Percentiles rank a stretch among this genome's conserved stretches.
Evolutionary conservation across 2,113 vertebrate species (phyloP).

Genomic region (Phylloscopus trochiloides): DNA sequence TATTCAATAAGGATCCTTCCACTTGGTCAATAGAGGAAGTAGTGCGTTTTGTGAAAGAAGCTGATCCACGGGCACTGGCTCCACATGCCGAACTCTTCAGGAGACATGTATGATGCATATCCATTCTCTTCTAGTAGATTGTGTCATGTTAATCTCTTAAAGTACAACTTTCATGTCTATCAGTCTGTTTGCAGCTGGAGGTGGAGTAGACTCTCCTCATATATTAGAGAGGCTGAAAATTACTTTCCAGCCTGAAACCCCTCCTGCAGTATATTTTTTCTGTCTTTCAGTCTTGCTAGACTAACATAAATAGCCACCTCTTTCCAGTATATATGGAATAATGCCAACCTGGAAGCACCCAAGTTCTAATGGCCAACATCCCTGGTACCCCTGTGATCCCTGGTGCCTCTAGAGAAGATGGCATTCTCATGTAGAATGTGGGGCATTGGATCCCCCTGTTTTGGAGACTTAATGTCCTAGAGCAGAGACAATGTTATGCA

Average conservation of each 20-base stretch:
- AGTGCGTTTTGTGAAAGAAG: conserved; percentile 90
- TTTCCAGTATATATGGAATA: not conserved
- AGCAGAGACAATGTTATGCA: not conserved
- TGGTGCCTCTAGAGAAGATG: not conserved
- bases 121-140: not conserved
- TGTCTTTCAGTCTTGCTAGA: not conserved
- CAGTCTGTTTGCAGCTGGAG: not conserved
- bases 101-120: conserved; percentile 84
- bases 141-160: not conserved
- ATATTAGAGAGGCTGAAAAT: not conserved
- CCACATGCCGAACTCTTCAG: conserved; percentile 92
- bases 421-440: not conserved
- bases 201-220: not conserved
- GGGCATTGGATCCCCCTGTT: not conserved
- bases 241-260: not conserved
- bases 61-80: conserved; percentile 86
- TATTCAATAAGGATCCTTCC: conserved; percentile 80
- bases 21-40: conserved; percentile 95
- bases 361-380: not conserved
- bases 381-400: not conserved
- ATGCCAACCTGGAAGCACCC: not conserved
- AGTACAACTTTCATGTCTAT: not conserved
- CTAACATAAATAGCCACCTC: not conserved
- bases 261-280: not conserved
- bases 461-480: not conserved